A percentile compares a stretch with the other conserved stretches of the same genome.
Evolutionary conservation across 2,797 vertebrate genomes (phyloP).

Genomic region (Phataginus tricuspis): DNA sequence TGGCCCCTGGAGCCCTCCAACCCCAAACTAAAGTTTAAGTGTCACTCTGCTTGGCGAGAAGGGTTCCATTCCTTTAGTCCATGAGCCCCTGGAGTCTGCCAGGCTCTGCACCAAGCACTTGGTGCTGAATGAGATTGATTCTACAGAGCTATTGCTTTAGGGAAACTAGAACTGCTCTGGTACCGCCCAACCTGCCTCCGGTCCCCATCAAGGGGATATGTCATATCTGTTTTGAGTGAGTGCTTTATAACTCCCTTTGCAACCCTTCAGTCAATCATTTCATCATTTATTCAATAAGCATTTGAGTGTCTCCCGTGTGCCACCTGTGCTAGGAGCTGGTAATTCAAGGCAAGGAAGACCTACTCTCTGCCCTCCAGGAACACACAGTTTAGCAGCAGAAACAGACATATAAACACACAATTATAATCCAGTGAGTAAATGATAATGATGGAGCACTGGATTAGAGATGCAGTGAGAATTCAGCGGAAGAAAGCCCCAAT

Average conservation of each 20-base stretch:
- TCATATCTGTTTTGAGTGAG: neutral
- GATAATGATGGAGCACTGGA: neutral
- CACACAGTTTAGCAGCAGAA: neutral
- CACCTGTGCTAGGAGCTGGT: neutral
- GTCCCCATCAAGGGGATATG: neutral
- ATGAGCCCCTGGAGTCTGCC: neutral
- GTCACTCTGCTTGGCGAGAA: neutral
- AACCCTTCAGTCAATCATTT: neutral
- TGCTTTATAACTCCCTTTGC: neutral
- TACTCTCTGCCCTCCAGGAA: neutral
- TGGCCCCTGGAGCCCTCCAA: neutral
- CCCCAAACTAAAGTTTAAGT: slow-evolving; percentile 33
- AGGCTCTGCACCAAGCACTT: slow-evolving; percentile 2
- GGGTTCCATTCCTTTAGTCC: neutral
- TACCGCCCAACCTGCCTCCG: neutral
- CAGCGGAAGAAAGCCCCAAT: neutral
- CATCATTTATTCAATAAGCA: slow-evolving; percentile 15
- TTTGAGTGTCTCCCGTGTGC: neutral
- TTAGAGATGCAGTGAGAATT: neutral
- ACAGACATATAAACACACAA: neutral
- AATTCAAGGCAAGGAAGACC: neutral
- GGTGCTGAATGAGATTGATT: neutral
- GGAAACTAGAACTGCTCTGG: neutral
- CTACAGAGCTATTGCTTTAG: neutral
- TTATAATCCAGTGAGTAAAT: neutral